These are phyloP conservation scores for Cheilosia impressa DNA, from an alignment of 2,888 invertebrate species.

Conservation along the genomic window DNA sequence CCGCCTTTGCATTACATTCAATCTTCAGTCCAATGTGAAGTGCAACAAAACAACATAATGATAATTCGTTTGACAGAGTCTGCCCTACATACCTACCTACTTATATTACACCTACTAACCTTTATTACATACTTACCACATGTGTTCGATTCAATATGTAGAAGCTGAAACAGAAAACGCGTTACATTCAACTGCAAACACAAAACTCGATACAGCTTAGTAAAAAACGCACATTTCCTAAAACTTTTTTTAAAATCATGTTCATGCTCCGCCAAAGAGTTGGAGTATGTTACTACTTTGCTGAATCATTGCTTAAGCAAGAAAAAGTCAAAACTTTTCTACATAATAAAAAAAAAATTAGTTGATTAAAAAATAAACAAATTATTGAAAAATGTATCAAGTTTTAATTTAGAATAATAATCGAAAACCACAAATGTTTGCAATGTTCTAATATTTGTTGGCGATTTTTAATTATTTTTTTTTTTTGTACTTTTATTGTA, in stretches of 20 bases:
- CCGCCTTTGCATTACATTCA: too few relatives aligned
- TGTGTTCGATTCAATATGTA: background rate
- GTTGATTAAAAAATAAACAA: conserved; percentile 5
- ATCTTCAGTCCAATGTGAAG: too few relatives aligned
- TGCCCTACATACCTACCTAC: too few relatives aligned
- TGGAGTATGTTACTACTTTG: background rate
- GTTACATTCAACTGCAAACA: background rate
- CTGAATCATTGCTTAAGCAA: conserved; percentile 21
- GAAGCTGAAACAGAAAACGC: background rate
- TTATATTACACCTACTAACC: too few relatives aligned
- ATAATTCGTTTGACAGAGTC: too few relatives aligned
- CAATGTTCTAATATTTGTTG: conserved; percentile 29
- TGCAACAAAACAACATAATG: too few relatives aligned
- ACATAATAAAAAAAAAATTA: background rate
- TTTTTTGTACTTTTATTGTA: conserved; percentile 38
- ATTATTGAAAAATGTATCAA: background rate
- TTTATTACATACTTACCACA: background rate
- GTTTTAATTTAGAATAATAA: background rate
- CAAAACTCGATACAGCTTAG: background rate
- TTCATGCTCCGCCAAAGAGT: background rate
- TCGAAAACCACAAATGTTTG: conserved; percentile 7
- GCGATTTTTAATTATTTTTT: background rate
- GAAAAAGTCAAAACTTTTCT: conserved; percentile 3
- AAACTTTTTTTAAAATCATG: background rate
- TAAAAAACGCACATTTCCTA: conserved; percentile 24